Evolutionary conservation across 1,140 invertebrate genomes (phyloP), one percentile per base, ranked within the genome.

Genomic region (Saccostrea echinata): DNA sequence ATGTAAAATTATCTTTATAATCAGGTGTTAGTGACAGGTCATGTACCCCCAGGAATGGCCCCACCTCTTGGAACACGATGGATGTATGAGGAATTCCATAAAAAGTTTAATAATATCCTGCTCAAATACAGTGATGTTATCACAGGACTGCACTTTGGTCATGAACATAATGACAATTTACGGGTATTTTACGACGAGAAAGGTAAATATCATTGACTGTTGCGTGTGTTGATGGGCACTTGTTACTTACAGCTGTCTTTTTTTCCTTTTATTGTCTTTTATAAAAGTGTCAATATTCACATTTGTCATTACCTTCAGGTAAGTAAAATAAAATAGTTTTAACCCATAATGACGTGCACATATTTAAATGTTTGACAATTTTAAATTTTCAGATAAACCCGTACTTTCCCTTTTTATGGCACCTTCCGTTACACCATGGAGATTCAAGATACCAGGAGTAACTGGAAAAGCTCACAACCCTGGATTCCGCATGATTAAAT

Each of bases 1-100:
- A 43, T 43, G 43, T 43, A 43, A 4, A 64, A 43, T 43, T 2
- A 43, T 9, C 43, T 43, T 61, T n/a, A 61, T 61, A 61, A 61
- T n/a, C 24, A 98, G 98, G 97, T 98, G 4, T 97, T 98, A 92
- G 96, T 98, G 84, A 97, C 98, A 24, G 98, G 97, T 0, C 98
- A 99, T 94, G 97, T 98, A 91, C 97, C 98, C 0, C 98, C 98
- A 0, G 98, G 98, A 0, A 96, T 97, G 2, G 97, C 96, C 97
- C 71, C 88, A 96, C 91, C 96, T 95, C 35, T 96, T 85, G 96
- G 96, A 84, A 96, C 97, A 91, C 35, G 82, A 13, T 95, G 94
- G 92, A 93, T 94, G 89, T 92, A 94, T 83, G 86, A 85, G 13
- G 68, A 90, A 1, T 94, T 91, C 88, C 94, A 95, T 81, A 85